Evolutionary conservation across 2,888 invertebrate genomes (phyloP).

Genomic region (Halictus quadricinctus): DNA sequence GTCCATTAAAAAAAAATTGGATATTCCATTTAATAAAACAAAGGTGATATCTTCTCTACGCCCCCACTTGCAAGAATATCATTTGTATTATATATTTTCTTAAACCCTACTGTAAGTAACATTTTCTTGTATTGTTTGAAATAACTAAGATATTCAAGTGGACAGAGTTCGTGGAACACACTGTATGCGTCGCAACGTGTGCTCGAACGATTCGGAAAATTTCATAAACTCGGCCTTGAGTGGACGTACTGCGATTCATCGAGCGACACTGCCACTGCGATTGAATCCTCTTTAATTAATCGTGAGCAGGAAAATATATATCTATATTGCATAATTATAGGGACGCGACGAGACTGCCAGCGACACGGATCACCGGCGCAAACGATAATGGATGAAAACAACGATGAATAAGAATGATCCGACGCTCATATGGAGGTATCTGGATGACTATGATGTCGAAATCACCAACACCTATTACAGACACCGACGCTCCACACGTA

Average conservation of each 20-base stretch:
- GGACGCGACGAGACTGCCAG: neutral
- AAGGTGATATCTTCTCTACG: too few relatives aligned
- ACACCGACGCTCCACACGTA: slow-evolving; percentile 34
- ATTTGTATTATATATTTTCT: too few relatives aligned
- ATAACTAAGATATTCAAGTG: too few relatives aligned
- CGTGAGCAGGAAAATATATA: neutral
- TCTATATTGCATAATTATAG: slow-evolving; percentile 32
- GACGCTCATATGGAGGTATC: slow-evolving; percentile 24
- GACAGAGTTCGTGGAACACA: too few relatives aligned
- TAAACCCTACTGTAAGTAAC: too few relatives aligned
- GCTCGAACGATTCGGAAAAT: neutral
- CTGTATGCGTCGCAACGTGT: too few relatives aligned
- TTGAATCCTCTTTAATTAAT: neutral
- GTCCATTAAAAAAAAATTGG: too few relatives aligned
- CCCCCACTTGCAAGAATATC: too few relatives aligned
- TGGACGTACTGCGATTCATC: neutral
- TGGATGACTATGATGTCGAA: slow-evolving; percentile 41
- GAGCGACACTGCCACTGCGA: neutral
- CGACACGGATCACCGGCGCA: neutral
- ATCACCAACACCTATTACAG: slow-evolving; percentile 41
- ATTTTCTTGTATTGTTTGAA: too few relatives aligned
- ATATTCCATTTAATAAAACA: too few relatives aligned
- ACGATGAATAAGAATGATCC: slow-evolving; percentile 37
- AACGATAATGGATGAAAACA: slow-evolving; percentile 36
- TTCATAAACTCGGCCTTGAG: neutral